These are phyloP conservation scores for Poecilus cupreus DNA, from an alignment of 2,888 invertebrate genomes.

Conservation along the genomic window DNA sequence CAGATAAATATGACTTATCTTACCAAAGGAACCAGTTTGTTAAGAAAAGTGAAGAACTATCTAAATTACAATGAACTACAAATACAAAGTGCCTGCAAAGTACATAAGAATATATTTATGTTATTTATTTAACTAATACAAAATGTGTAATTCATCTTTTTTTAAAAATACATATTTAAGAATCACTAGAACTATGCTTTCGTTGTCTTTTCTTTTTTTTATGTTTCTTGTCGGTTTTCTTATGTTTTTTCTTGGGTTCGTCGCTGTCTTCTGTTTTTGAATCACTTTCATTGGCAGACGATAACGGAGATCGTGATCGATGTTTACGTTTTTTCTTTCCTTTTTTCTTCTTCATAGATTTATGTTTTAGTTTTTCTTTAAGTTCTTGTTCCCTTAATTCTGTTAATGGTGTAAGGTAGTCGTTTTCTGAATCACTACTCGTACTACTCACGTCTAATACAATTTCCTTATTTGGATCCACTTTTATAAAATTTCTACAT, in stretches of 20 bases:
- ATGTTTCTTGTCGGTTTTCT: slow-evolving; percentile 64
- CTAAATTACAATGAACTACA: slow-evolving; percentile 63
- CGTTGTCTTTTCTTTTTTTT: slow-evolving; percentile 60
- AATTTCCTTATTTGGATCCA: slow-evolving; percentile 94
- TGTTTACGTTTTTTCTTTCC: slow-evolving; percentile 68
- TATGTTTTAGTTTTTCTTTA: slow-evolving; percentile 79
- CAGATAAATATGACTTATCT: slow-evolving; percentile 75
- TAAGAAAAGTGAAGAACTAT: slow-evolving; percentile 73
- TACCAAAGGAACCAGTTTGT: slow-evolving; percentile 75
- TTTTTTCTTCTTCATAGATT: slow-evolving; percentile 76
- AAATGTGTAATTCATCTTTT: background rate
- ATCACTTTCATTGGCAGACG: slow-evolving; percentile 59
- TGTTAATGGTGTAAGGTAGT: slow-evolving; percentile 89
- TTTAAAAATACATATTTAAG: slow-evolving; percentile 53
- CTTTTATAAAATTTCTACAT: slow-evolving; percentile 95
- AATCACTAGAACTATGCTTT: slow-evolving; percentile 58
- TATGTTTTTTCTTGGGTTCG: slow-evolving; percentile 65
- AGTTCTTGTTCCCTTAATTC: slow-evolving; percentile 86
- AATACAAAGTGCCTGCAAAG: no score
- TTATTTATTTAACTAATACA: no score
- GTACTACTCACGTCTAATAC: slow-evolving; percentile 96
- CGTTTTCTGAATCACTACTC: slow-evolving; percentile 89
- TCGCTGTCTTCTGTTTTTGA: slow-evolving; percentile 67
- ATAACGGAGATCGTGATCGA: slow-evolving; percentile 62
- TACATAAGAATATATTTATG: no score